These are phyloP conservation scores for Papilio dardanus DNA, from an alignment of 1,140 invertebrate genomes.

Conservation along the genomic window DNA sequence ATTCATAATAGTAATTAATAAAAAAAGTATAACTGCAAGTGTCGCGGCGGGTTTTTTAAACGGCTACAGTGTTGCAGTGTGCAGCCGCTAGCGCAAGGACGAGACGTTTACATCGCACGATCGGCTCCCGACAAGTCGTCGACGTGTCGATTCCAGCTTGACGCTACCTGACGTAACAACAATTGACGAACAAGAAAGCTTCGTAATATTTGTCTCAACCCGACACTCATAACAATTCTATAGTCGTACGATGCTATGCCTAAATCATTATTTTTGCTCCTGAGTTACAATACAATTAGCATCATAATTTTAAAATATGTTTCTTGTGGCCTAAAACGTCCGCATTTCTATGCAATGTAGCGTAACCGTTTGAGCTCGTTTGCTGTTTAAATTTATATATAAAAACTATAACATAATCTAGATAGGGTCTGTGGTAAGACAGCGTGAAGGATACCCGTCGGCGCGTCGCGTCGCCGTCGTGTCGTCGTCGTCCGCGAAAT, in stretches of 20 bases:
- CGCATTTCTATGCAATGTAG: background rate
- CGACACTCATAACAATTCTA: background rate
- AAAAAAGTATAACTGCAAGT: constrained; percentile 41
- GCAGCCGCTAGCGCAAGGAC: constrained; percentile 35
- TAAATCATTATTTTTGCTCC: background rate
- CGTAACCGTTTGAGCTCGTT: background rate
- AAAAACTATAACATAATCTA: background rate
- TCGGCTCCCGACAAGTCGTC: background rate
- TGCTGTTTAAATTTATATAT: background rate
- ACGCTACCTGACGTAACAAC: background rate
- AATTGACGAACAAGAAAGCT: too few species aligned
- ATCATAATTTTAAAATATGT: background rate
- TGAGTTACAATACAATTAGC: background rate
- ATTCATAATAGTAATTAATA: constrained; percentile 46
- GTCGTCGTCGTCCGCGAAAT: constrained; percentile 58
- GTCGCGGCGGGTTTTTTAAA: constrained; percentile 48
- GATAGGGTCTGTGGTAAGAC: background rate
- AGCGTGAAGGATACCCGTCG: constrained; percentile 40
- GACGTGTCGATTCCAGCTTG: background rate
- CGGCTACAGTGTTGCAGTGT: constrained; percentile 49
- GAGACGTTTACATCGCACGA: constrained; percentile 36
- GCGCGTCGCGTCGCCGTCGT: constrained; percentile 45
- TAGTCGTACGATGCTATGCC: background rate
- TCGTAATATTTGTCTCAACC: too few species aligned
- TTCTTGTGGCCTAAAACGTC: background rate